These are phyloP conservation scores for Epizoanthus illoricatus DNA, from an alignment of 92 coral and sea anemone genomes.

Conservation along the genomic window DNA sequence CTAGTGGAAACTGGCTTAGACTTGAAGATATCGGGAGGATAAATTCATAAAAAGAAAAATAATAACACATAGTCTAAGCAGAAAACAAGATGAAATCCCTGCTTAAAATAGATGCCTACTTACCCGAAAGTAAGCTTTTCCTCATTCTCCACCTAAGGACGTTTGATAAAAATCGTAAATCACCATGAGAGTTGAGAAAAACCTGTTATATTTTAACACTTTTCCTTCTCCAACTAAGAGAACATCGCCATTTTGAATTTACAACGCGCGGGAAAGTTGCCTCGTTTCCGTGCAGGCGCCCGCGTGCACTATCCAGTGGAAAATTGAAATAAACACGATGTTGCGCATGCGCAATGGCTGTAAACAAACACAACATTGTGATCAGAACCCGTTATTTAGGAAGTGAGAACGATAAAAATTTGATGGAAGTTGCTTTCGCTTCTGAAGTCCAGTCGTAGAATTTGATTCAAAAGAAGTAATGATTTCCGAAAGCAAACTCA, in stretches of 20 bases:
- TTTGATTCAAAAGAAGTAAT: not conserved
- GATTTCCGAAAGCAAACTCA: not conserved
- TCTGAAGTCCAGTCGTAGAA: not conserved
- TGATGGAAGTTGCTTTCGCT: constrained; percentile 6
- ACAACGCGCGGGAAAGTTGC: constrained; percentile 17
- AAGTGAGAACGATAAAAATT: not conserved
- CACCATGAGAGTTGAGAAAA: not conserved
- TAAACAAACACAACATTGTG: constrained; percentile 18
- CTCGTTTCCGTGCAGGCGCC: constrained; percentile 27
- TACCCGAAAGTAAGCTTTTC: constrained; percentile 50
- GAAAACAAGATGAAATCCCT: not conserved
- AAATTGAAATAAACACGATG: not conserved
- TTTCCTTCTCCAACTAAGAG: not conserved
- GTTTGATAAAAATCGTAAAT: not conserved
- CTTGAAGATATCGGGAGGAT: not conserved
- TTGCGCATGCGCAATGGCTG: constrained; percentile 30
- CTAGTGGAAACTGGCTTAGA: not conserved
- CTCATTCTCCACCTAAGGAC: constrained; percentile 27
- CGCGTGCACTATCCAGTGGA: not conserved
- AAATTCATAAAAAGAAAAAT: not conserved
- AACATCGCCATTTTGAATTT: constrained; percentile 17
- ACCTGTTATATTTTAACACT: not conserved
- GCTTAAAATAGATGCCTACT: not conserved
- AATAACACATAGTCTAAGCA: not conserved
- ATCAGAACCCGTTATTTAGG: not conserved